These are phyloP conservation scores for Pyrocoelia pectoralis DNA, from an alignment of 2,888 invertebrate species.

Conservation along the genomic window DNA sequence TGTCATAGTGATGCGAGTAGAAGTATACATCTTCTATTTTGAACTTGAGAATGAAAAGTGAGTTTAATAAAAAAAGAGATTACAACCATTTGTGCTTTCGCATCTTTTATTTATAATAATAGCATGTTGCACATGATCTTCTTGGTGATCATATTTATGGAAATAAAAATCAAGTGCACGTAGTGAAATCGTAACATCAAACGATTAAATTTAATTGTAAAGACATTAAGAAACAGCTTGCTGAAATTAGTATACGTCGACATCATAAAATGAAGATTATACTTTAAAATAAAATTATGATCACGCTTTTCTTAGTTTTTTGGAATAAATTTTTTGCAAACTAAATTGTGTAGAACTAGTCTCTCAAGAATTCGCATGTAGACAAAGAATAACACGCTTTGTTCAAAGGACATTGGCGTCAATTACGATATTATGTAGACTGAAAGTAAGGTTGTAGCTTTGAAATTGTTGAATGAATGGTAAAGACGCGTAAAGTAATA, in stretches of 20 bases:
- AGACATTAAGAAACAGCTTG: slow-evolving; percentile 1
- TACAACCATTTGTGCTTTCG: background rate
- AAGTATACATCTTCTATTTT: too few species aligned
- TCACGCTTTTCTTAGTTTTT: background rate
- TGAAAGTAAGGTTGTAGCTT: too few species aligned
- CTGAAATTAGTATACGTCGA: background rate
- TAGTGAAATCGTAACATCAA: background rate
- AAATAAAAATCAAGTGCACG: background rate
- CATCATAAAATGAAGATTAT: background rate
- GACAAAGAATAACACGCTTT: too few species aligned
- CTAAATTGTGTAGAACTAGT: too few species aligned
- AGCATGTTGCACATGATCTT: background rate
- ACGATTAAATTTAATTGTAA: slow-evolving; percentile 1
- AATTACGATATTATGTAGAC: too few species aligned
- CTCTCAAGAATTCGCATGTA: too few species aligned
- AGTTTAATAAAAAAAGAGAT: background rate
- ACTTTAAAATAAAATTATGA: background rate
- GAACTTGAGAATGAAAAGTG: too few species aligned
- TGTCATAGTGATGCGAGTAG: too few species aligned
- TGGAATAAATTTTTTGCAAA: too few species aligned
- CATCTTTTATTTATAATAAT: background rate
- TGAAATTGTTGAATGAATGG: too few species aligned
- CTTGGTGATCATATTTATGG: background rate
- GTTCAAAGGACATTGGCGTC: too few species aligned
- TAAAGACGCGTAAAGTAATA: too few species aligned